Evolutionary conservation across 2,113 vertebrate genomes (phyloP), one percentile per base, ranked within the genome.

Genomic region (Cathartes aura): DNA sequence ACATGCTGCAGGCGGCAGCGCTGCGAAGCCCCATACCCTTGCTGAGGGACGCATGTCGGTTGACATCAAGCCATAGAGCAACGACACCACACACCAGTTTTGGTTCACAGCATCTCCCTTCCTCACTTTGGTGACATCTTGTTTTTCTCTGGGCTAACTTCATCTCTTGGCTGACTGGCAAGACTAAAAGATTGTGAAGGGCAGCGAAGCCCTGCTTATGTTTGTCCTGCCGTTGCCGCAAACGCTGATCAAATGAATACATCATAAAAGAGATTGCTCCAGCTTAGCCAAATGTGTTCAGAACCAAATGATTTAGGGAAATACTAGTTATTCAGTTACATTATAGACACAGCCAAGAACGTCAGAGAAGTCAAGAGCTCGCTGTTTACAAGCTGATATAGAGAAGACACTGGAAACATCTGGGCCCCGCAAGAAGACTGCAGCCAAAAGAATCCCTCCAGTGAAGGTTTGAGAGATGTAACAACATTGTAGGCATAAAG

Each of bases 21-120:
- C 38, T 30, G 42, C 1, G 2, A 42, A 94, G 56, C 13, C 52
- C 45, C 2, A 0, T 8, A n/a, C 24, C 27, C 30, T 83, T 4
- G 0, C 50, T 3, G n/a, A 48, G 42, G 56, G 47, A 56, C 30
- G 16, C 1, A 0, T 19, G 7, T 24, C 1, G 0, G 55, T 55
- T 43, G 42, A 62, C 9, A 66, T 27, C 1, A 4, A 72, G 27
- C 24, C 20, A 1, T 4, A 29, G 9, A 68, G 10, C 59, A 58
- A 40, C 0, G 0, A 59, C 42, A 47, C 12, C 50, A 48, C 9
- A 9, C 47, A 74, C 12, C 29, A 34, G 58, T 17, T 63, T 80
- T 63, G 20, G 53, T 72, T 83, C 70, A 79, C 20, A 80, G 38
- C 34, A 42, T 29, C 30, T 60, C 40, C 38, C 13, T 72, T 34